A percentile compares a stretch with the other conserved stretches of the same genome.
These are phyloP conservation scores for Agonopterix heracliana DNA, from an alignment of 2,888 invertebrate species.

Conservation along the genomic window DNA sequence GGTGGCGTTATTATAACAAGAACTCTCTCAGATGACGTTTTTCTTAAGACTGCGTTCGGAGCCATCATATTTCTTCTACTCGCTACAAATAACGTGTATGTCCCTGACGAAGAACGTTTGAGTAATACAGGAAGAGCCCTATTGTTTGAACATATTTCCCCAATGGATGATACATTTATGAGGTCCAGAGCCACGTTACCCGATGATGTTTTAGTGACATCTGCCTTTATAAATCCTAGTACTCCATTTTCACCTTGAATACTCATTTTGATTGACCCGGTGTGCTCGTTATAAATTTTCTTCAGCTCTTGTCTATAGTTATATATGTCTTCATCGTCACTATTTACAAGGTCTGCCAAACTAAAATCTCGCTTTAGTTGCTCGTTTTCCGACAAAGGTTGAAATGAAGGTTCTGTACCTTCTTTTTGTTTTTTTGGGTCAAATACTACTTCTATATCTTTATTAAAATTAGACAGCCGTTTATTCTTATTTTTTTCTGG, in stretches of 20 bases:
- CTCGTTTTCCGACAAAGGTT: no score
- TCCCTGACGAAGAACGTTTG: constrained; percentile 19
- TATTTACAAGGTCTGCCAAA: no score
- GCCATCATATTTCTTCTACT: constrained; percentile 4
- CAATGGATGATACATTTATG: constrained; percentile 15
- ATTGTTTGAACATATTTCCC: constrained; percentile 14
- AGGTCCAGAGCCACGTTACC: constrained; percentile 27
- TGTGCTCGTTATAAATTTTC: not conserved
- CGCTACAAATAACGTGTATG: constrained; percentile 18
- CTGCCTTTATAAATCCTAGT: constrained; percentile 15
- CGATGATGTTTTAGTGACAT: constrained; percentile 25
- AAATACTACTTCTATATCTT: no score
- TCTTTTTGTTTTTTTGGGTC: no score
- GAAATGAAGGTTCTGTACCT: no score
- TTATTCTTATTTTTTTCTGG: no score
- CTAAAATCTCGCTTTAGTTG: no score
- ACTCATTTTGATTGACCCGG: constrained; percentile 13
- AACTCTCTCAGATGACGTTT: constrained; percentile 23
- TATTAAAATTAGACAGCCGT: no score
- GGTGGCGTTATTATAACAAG: constrained; percentile 20
- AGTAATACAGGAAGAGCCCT: constrained; percentile 25
- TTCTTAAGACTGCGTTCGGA: constrained; percentile 28
- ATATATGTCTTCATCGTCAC: no score
- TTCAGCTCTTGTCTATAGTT: not conserved
- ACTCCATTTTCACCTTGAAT: constrained; percentile 20